These are phyloP conservation scores for Parazoanthus atlanticus DNA, from an alignment of 92 coral and sea anemone genomes.

Conservation along the genomic window DNA sequence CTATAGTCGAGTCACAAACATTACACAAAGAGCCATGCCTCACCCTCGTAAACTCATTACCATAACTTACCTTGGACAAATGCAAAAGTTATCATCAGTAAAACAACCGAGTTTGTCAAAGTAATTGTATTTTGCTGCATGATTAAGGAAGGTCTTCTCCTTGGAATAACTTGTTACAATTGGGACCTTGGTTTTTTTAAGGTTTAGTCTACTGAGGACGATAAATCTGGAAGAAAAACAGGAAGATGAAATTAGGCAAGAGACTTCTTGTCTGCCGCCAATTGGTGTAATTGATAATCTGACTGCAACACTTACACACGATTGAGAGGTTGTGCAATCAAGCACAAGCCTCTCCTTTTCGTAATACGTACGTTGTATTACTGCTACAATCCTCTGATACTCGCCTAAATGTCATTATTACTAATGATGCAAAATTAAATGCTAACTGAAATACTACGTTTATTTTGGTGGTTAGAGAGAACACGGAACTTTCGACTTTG, in stretches of 20 bases:
- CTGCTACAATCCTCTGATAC: neutral
- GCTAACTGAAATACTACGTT: no score
- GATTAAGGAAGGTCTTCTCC: neutral
- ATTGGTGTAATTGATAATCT: neutral
- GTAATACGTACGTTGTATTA: neutral
- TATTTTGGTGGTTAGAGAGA: no score
- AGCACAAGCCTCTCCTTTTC: neutral
- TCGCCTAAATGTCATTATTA: no score
- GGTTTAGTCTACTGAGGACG: neutral
- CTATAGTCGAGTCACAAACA: neutral
- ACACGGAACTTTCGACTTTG: no score
- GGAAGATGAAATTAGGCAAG: neutral
- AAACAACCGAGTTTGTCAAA: neutral
- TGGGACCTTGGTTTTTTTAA: neutral
- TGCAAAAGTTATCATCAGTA: neutral
- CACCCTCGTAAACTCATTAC: neutral
- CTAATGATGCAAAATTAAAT: no score
- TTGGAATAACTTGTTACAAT: neutral
- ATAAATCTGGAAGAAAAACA: neutral
- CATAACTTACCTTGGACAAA: constrained; percentile 6
- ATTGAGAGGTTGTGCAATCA: neutral
- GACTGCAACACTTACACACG: neutral
- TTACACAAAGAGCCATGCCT: neutral
- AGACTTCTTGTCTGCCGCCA: neutral
- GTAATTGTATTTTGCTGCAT: neutral